Evolutionary conservation across 2,797 vertebrate species (phyloP).

Genomic region (Coluber constrictor): DNA sequence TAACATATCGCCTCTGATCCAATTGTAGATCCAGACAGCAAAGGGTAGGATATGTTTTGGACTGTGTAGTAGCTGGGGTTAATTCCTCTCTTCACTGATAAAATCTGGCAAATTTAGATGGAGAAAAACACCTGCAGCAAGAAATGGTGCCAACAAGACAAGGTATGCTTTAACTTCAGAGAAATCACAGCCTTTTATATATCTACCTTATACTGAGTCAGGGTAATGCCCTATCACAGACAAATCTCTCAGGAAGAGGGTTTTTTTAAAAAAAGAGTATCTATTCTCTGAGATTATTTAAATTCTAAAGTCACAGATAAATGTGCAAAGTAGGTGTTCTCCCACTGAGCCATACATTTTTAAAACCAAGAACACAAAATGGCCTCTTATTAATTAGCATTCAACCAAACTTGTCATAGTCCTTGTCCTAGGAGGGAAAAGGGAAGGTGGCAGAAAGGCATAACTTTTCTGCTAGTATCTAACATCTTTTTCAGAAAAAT

Average conservation of each 20-base stretch:
- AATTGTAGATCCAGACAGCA: not conserved
- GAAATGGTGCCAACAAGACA: not conserved
- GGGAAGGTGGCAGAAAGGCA: not conserved
- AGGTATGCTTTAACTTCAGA: not conserved
- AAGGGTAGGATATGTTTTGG: not conserved
- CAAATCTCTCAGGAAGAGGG: not conserved
- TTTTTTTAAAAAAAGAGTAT: not conserved
- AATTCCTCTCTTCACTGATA: not conserved
- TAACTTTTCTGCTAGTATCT: not conserved
- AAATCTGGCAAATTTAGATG: not conserved
- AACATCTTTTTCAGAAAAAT: constrained; percentile 21
- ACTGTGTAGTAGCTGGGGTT: not conserved
- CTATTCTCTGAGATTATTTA: not conserved
- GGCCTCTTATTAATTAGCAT: not conserved
- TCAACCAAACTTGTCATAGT: not conserved
- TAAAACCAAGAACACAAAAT: not conserved
- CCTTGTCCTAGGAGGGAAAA: not conserved
- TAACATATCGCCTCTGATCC: not conserved
- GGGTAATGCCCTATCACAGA: not conserved
- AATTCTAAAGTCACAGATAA: not conserved
- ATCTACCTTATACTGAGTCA: not conserved
- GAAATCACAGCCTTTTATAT: not conserved
- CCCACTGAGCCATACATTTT: not conserved
- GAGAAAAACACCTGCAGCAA: not conserved
- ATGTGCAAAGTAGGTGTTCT: not conserved